phyloP scores from a whole-genome alignment of 2,797 vertebrate genomes.

The Apodemus agrarius region DNA sequence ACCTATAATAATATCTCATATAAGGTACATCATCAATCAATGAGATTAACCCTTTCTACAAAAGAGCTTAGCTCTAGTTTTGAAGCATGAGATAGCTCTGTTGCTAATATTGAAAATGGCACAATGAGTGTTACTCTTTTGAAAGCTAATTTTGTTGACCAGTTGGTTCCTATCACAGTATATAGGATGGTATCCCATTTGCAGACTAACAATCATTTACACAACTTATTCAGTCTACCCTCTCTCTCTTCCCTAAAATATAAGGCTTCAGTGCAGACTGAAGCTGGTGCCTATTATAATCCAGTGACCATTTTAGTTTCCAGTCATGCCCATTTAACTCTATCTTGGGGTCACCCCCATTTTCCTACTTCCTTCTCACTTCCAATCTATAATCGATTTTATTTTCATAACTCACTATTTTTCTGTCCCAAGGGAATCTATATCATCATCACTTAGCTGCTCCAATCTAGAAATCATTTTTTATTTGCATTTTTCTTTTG shows the following conservation, averaged over 20 bases:
- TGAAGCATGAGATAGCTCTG: neutral
- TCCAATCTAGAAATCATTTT: neutral
- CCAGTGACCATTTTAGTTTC: neutral
- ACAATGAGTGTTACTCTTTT: neutral
- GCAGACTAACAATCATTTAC: no score
- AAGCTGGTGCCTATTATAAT: neutral
- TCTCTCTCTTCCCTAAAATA: neutral
- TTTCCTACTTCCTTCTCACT: neutral
- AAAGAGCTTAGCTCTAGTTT: neutral
- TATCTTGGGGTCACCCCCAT: neutral
- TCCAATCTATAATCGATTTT: neutral
- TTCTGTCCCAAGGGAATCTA: neutral
- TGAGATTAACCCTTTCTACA: conserved; percentile 23
- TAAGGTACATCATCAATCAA: neutral
- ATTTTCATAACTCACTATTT: neutral
- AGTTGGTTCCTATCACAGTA: neutral
- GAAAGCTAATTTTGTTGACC: neutral
- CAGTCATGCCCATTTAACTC: neutral
- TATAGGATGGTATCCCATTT: neutral
- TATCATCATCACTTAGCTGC: neutral
- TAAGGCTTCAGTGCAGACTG: neutral
- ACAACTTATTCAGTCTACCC: neutral
- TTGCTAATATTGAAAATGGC: neutral
- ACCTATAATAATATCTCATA: neutral
- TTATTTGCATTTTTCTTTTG: neutral